A percentile compares a stretch with the other conserved stretches of the same genome.
Evolutionary conservation across 2,888 invertebrate species (phyloP).

Genomic region (Halocaridina rubra): DNA sequence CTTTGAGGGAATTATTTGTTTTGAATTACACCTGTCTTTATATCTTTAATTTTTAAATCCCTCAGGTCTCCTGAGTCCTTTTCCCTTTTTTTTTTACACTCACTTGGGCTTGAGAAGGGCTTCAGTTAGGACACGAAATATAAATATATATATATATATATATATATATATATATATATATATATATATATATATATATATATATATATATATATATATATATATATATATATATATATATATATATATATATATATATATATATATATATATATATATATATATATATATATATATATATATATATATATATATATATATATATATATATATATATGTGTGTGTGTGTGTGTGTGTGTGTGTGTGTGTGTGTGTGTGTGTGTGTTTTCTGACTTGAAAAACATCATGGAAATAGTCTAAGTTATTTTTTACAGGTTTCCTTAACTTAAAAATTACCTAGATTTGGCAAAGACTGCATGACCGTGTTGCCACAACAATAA

Average conservation of each 20-base stretch:
- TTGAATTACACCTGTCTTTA: too few species aligned
- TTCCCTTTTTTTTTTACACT: too few species aligned
- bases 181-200: not conserved
- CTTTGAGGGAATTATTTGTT: too few species aligned
- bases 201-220: not conserved
- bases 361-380: not conserved
- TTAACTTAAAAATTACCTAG: not conserved
- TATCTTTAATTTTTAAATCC: too few species aligned
- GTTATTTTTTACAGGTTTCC: not conserved
- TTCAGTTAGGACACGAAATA: not conserved
- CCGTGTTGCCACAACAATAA: too few species aligned
- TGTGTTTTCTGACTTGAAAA: not conserved
- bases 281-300: not conserved
- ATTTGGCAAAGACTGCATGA: too few species aligned
- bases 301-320: not conserved
- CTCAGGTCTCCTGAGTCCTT: too few species aligned
- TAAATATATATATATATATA: constrained; percentile 5
- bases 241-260: constrained; percentile 31
- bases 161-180: constrained; percentile 5
- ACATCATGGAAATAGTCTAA: not conserved
- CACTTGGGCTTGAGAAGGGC: too few species aligned
- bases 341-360: not conserved
- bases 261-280: constrained; percentile 12
- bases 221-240: constrained; percentile 26
- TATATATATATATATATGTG: not conserved